Conservation (phyloP, 2,888 invertebrate genomes). For the Notodonta ziczac region DNA sequence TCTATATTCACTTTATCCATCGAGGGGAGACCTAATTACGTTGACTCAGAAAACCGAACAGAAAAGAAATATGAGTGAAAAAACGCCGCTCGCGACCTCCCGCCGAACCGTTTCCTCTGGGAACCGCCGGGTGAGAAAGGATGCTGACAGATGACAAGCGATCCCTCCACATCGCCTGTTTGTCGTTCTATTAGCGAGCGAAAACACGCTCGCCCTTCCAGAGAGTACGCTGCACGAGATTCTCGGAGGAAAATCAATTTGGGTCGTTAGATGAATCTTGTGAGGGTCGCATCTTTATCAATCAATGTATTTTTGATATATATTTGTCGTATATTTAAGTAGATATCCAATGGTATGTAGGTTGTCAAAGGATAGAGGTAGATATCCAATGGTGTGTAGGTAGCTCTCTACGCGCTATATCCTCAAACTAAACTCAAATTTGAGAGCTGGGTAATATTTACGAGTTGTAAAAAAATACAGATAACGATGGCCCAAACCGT, state of each 20-base stretch:
- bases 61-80: conserved; percentile 1
- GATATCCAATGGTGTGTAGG: too few relatives aligned
- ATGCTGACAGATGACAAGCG: conserved; percentile 68
- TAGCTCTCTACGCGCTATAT: too few relatives aligned
- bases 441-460: too few relatives aligned
- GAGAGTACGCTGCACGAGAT: conserved; percentile 23
- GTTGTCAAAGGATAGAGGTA: too few relatives aligned
- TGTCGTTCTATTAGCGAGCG: conserved; percentile 74
- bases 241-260: conserved; percentile 36
- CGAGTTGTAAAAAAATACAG: too few relatives aligned
- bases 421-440: too few relatives aligned
- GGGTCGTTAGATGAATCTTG: conserved; percentile 11
- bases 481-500: too few relatives aligned
- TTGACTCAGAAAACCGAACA: not conserved
- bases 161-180: conserved; percentile 64
- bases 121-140: conserved; percentile 52
- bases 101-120: conserved; percentile 28
- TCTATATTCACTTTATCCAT: too few relatives aligned
- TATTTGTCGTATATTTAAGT: too few relatives aligned
- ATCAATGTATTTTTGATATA: too few relatives aligned
- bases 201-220: conserved; percentile 59
- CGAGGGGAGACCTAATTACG: not conserved
- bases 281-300: not conserved
- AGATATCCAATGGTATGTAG: too few relatives aligned
- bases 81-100: conserved; percentile 19